A percentile compares a stretch with the other conserved stretches of the same genome.
Conservation (phyloP, 2,113 vertebrate species). For the Rhinichthys klamathensis region DNA sequence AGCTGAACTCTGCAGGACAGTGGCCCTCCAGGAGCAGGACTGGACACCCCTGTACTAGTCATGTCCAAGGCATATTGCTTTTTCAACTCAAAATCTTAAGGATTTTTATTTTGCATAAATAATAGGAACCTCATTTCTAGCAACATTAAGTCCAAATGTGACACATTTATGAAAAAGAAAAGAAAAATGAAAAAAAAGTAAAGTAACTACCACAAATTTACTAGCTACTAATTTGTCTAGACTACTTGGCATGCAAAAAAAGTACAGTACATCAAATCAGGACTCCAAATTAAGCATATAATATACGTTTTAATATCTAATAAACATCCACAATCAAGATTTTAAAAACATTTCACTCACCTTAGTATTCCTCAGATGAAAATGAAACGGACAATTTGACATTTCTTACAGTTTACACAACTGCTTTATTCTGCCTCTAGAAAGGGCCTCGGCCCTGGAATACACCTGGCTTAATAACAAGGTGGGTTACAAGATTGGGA, state of each 20-base stretch:
- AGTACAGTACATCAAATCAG: background rate
- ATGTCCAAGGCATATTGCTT: too few relatives aligned
- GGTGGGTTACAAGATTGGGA: conserved; percentile 42
- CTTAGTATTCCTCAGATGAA: background rate
- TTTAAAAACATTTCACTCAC: background rate
- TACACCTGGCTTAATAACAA: conserved; percentile 46
- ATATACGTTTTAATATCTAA: background rate
- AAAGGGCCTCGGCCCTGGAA: conserved; percentile 35
- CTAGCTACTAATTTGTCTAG: background rate
- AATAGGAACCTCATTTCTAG: too few relatives aligned
- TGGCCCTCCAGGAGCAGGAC: too few relatives aligned
- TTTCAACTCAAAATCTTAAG: too few relatives aligned
- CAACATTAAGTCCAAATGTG: too few relatives aligned
- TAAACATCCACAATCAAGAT: background rate
- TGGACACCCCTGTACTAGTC: too few relatives aligned
- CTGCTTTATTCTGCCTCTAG: conserved; percentile 68
- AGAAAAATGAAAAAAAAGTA: too few relatives aligned
- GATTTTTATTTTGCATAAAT: too few relatives aligned
- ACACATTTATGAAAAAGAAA: too few relatives aligned
- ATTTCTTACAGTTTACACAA: conserved; percentile 36
- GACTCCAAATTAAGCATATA: background rate
- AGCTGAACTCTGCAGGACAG: too few relatives aligned
- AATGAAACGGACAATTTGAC: background rate
- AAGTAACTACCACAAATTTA: background rate
- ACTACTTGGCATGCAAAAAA: background rate